These are phyloP conservation scores for Graphium colonna DNA, from an alignment of 2,888 invertebrate genomes.

Conservation along the genomic window DNA sequence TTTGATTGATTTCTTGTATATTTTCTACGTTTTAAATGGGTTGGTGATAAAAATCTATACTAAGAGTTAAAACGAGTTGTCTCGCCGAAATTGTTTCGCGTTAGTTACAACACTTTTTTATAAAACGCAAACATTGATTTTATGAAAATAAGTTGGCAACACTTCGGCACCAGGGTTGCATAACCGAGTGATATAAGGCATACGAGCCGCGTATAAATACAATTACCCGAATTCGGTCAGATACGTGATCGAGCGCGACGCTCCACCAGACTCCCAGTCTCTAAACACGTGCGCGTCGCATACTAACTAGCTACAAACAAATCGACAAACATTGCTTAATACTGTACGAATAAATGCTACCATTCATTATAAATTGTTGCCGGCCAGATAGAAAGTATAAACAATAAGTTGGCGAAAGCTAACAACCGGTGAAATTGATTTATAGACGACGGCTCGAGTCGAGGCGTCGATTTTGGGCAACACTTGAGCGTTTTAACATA, in stretches of 20 bases:
- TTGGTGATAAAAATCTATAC: no score
- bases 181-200: conserved; percentile 15
- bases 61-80: no score
- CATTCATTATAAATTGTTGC: conserved; percentile 59
- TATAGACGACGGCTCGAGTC: conserved; percentile 46
- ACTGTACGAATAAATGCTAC: conserved; percentile 57
- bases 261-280: conserved; percentile 10
- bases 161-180: conserved; percentile 14
- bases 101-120: not conserved
- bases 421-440: conserved; percentile 73
- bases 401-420: conserved; percentile 77
- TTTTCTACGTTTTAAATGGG: no score
- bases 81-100: no score
- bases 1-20: no score
- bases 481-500: conserved; percentile 71
- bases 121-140: not conserved
- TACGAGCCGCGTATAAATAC: conserved; percentile 11
- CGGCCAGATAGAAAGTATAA: conserved; percentile 73
- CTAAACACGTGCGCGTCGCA: conserved; percentile 11
- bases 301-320: conserved; percentile 45
- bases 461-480: conserved; percentile 67
- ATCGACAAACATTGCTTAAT: conserved; percentile 50
- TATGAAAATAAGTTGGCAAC: not conserved
- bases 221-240: conserved; percentile 20
- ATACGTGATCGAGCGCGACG: conserved; percentile 16